phyloP scores from a whole-genome alignment of 2,797 vertebrate species.

The Leptodactylus fallax region DNA sequence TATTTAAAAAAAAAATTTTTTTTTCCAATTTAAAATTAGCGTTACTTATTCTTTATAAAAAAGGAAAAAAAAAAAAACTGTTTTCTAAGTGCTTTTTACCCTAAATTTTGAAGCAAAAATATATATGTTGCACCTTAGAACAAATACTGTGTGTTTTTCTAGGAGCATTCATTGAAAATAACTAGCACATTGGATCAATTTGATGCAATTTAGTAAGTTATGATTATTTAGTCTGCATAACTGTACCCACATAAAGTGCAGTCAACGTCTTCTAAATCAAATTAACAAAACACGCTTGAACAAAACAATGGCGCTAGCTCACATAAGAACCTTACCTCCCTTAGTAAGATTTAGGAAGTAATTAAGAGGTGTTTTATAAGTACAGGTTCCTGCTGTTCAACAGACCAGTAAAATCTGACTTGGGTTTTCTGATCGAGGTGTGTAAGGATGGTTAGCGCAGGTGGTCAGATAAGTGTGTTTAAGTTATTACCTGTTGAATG shows the following conservation, averaged over 20 bases:
- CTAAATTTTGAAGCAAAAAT: neutral
- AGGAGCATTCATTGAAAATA: neutral
- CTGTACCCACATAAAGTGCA: conserved; percentile 26
- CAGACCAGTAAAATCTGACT: conserved; percentile 65
- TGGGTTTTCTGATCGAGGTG: conserved; percentile 61
- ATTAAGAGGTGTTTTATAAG: conserved; percentile 69
- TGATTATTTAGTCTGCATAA: conserved; percentile 16
- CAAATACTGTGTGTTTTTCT: neutral
- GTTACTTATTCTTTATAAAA: neutral
- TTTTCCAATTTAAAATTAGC: neutral
- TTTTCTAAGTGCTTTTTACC: neutral
- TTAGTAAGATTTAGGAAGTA: conserved; percentile 64
- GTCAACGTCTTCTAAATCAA: conserved; percentile 46
- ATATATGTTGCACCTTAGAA: neutral
- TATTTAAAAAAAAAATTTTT: no score
- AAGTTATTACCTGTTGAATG: conserved; percentile 51
- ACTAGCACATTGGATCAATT: neutral
- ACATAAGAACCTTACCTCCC: conserved; percentile 64
- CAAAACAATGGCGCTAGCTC: conserved; percentile 38
- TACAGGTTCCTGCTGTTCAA: conserved; percentile 63
- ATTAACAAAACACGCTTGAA: conserved; percentile 47
- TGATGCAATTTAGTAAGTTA: neutral
- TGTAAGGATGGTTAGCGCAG: conserved; percentile 54
- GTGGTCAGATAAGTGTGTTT: neutral
- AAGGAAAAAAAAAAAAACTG: neutral